Base-by-base conservation (phyloP, 2,888 invertebrate genomes). In the Drosophila greeni region DNA sequence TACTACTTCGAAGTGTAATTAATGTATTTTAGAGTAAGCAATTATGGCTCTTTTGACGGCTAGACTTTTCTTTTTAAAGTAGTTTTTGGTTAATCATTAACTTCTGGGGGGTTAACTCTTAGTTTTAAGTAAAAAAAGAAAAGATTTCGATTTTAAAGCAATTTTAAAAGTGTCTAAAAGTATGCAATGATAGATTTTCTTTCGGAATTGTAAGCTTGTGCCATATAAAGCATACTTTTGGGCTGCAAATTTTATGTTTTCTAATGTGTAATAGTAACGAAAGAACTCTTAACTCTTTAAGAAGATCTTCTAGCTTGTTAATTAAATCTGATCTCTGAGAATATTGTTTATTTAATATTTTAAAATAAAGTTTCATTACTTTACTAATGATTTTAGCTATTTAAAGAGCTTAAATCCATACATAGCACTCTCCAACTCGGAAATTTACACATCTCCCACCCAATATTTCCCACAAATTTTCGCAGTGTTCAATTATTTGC, bases 401-500 rank as follows among this genome's bases (percentile, higher is more conserved):
- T 18, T 11, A 14, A 14, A 20, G 12, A 20, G 1, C 14, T 12
- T 7, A 39, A 20, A 20, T 1, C 5, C 3, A 20, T 5, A 2
- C 1, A 18, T 20, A 12, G 7, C 20, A 2, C 16, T 16, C n/a
- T 24, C 3, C n/a, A 1, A n/a, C 16, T 26, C 2, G 3, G 11
- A 5, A 18, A 29, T 14, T 8, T 29, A 8, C 7, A 8, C 26
- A 29, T 18, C 2, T 45, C 4, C 18, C 5, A 0, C 14, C 3
- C 5, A 11, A 26, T 3, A 29, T 7, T 26, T 11, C 1, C 12
- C 11, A 36, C 26, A 6, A 23, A 29, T 55, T 56, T 37, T 4
- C 18, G 2, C 55, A 45, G 59, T 60, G 61, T 16, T n/a, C 31
- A 45, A 26, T 18, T 39, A 37, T 39, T 61, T 65, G 47, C 49